Evolutionary conservation across 2,888 invertebrate species (phyloP).

Genomic region (Diadromus collaris): DNA sequence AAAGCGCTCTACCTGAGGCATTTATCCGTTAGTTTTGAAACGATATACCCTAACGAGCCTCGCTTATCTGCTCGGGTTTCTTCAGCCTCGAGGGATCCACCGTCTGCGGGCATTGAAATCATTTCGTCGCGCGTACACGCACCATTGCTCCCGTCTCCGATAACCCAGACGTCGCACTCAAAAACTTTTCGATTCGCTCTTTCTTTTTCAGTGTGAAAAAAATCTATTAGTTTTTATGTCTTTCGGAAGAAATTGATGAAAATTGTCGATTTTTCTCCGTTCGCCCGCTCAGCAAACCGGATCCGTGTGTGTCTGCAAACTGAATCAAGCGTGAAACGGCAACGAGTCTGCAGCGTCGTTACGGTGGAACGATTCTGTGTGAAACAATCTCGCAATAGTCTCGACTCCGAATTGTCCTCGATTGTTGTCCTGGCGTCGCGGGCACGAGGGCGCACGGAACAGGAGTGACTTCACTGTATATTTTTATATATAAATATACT

Average conservation of each 20-base stretch:
- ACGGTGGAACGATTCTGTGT: not conserved
- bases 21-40: conserved; percentile 46
- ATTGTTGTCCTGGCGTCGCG: conserved; percentile 21
- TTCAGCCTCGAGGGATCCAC: not conserved
- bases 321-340: not conserved
- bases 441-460: conserved; percentile 7
- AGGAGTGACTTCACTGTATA: conserved; percentile 43
- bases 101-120: conserved; percentile 53
- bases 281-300: not conserved
- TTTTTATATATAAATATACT: conserved; percentile 39
- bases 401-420: conserved; percentile 4
- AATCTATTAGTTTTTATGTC: not conserved
- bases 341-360: conserved; percentile 16
- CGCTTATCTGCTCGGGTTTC: conserved; percentile 38
- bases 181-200: not conserved
- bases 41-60: conserved; percentile 44
- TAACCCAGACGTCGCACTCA: not conserved
- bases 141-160: conserved; percentile 4
- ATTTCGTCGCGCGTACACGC: conserved; percentile 32
- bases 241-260: not conserved
- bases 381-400: conserved; percentile 8
- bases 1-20: conserved; percentile 17
- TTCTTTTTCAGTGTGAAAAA: too few relatives aligned
- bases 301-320: not conserved
- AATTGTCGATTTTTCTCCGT: too few relatives aligned